phyloP scores from a whole-genome alignment of 2,797 vertebrate species.

The Danio albolineatus region DNA sequence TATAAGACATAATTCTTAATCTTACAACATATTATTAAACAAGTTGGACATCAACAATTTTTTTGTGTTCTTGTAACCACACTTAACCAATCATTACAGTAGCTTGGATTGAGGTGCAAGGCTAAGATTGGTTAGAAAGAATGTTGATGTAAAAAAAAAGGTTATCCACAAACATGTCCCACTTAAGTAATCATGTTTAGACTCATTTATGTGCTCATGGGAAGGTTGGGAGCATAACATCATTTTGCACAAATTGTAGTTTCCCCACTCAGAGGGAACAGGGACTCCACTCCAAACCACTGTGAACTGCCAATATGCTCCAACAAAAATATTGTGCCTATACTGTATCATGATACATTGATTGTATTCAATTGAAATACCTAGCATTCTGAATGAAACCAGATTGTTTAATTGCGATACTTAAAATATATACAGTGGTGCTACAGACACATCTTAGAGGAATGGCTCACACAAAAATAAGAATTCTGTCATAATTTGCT shows the following conservation, averaged over 20 bases:
- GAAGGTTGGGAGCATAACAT: background rate
- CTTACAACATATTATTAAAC: background rate
- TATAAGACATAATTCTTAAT: too few species aligned
- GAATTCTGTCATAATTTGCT: too few species aligned
- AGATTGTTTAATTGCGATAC: too few species aligned
- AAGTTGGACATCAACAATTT: background rate
- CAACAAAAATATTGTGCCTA: background rate
- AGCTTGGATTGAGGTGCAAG: background rate
- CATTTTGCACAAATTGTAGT: background rate
- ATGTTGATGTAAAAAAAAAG: background rate
- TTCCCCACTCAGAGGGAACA: background rate
- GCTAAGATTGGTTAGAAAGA: background rate
- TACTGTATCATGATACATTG: background rate
- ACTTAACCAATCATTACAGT: conserved; percentile 4
- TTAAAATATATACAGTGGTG: too few species aligned
- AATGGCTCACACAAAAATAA: too few species aligned
- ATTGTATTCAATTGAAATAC: too few species aligned
- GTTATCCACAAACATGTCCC: background rate
- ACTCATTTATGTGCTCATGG: background rate
- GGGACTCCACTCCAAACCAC: background rate
- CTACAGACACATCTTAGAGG: too few species aligned
- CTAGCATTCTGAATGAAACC: too few species aligned
- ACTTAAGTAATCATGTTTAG: background rate
- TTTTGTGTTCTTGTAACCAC: background rate
- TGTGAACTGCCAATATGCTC: background rate